Evolutionary conservation across 2,113 vertebrate genomes (phyloP).

Genomic region (Campylorhamphus procurvoides): DNA sequence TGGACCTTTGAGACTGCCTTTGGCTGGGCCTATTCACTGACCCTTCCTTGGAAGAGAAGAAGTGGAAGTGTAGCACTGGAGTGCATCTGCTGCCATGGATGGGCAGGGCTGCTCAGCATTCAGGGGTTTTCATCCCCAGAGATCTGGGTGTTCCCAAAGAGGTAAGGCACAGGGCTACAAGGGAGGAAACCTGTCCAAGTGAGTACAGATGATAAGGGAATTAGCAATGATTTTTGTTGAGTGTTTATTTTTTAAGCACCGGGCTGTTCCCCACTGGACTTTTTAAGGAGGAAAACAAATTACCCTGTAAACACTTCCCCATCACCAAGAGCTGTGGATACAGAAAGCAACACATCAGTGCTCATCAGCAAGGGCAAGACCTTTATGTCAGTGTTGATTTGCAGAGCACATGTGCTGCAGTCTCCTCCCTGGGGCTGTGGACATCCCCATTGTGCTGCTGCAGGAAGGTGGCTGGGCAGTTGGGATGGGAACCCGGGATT

Average conservation of each 20-base stretch:
- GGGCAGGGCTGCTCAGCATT: neutral
- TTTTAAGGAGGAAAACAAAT: neutral
- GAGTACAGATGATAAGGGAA: neutral
- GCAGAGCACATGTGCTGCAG: neutral
- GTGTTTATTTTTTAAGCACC: neutral
- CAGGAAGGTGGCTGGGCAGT: constrained; percentile 24
- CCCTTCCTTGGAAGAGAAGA: neutral
- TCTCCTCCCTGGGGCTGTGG: constrained; percentile 25
- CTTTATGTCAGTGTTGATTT: constrained; percentile 58
- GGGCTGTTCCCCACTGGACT: neutral
- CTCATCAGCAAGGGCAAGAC: constrained; percentile 70
- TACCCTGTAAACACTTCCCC: constrained; percentile 2
- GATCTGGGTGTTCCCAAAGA: neutral
- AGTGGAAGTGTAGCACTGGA: neutral
- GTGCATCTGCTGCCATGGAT: rapidly evolving
- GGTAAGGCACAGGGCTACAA: neutral
- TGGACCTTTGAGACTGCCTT: neutral
- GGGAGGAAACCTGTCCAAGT: neutral
- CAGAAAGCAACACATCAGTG: constrained; percentile 46
- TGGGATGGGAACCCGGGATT: neutral
- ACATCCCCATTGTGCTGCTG: constrained; percentile 17
- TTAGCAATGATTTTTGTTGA: neutral
- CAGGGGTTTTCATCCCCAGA: neutral
- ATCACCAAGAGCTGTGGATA: neutral
- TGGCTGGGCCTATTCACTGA: neutral